phyloP scores from a whole-genome alignment of 2,113 vertebrate genomes.

The Microtus montanus region DNA sequence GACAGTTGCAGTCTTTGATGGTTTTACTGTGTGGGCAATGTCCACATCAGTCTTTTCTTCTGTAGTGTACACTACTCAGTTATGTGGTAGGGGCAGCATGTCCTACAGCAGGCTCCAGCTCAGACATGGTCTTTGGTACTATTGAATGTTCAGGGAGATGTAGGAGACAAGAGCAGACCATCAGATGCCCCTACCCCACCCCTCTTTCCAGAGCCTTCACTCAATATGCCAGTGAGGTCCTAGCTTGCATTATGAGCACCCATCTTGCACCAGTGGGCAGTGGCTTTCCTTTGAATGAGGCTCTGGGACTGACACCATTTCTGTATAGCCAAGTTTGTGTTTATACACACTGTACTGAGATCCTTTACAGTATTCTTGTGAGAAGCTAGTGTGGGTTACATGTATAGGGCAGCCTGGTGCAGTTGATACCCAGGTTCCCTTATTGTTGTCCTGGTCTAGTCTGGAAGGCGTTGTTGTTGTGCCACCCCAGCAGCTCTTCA shows the following conservation, averaged over 20 bases:
- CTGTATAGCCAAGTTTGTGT: background rate
- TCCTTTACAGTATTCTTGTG: background rate
- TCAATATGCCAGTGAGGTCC: fast-evolving
- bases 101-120: background rate
- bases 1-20: fast-evolving
- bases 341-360: background rate
- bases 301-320: background rate
- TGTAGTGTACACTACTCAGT: background rate
- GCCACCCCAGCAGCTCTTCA: no score
- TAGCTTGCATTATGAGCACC: background rate
- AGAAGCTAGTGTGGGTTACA: background rate
- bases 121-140: fast-evolving
- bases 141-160: background rate
- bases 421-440: no score
- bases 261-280: background rate
- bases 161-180: background rate
- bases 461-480: no score
- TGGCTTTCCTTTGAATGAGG: background rate
- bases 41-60: background rate
- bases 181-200: background rate
- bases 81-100: background rate
- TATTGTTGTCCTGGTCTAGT: no score
- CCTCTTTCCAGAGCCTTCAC: background rate
- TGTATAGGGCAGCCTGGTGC: no score
- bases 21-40: background rate